A percentile compares a stretch with the other conserved stretches of the same genome.
These are phyloP conservation scores for Poeciliopsis gracilis DNA, from an alignment of 2,797 vertebrate species.

Conservation along the genomic window DNA sequence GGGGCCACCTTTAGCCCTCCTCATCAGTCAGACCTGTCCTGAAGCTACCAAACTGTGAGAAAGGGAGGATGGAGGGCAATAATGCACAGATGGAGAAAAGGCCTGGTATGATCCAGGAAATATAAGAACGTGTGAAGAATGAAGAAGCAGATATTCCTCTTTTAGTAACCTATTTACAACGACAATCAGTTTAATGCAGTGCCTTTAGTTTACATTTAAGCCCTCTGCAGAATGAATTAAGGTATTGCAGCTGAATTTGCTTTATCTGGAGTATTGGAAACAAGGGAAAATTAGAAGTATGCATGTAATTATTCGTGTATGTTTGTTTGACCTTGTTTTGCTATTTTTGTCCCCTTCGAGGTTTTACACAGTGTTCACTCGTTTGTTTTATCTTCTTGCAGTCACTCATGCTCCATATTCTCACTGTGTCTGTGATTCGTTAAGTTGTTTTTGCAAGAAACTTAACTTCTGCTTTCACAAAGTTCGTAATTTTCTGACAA, in stretches of 20 bases:
- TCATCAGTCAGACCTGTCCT: constrained; percentile 68
- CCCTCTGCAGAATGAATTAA: not conserved
- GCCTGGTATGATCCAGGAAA: constrained; percentile 10
- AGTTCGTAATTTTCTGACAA: not conserved
- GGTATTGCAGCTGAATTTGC: not conserved
- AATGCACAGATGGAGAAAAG: constrained; percentile 46
- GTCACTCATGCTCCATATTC: not conserved
- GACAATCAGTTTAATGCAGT: not conserved
- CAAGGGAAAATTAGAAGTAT: not conserved
- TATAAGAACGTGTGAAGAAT: not conserved
- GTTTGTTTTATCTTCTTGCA: not conserved
- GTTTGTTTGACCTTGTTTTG: not conserved
- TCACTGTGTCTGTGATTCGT: not conserved
- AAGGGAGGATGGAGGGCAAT: constrained; percentile 20
- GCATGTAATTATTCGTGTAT: not conserved
- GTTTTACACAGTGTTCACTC: not conserved
- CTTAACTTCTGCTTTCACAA: not conserved
- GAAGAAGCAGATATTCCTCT: not conserved
- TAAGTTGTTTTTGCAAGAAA: not conserved
- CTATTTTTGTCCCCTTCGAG: not conserved
- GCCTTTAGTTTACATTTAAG: not conserved
- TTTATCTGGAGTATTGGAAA: not conserved
- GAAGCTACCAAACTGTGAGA: constrained; percentile 28
- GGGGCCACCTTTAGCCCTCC: constrained; percentile 62
- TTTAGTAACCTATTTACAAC: not conserved